phyloP scores from a whole-genome alignment of 2,888 invertebrate species.

The Epinotia brunnichana region DNA sequence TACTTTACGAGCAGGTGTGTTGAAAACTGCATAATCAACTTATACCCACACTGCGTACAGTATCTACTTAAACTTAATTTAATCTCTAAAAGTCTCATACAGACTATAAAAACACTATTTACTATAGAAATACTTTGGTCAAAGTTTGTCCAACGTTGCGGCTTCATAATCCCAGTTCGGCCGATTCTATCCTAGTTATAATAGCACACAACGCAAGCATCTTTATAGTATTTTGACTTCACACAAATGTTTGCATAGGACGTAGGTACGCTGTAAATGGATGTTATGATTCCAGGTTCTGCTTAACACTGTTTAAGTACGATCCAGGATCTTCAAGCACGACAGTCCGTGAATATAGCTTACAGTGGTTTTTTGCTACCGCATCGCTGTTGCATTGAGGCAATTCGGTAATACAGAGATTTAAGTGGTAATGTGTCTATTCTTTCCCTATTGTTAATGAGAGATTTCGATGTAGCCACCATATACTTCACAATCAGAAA shows the following conservation, averaged over 20 bases:
- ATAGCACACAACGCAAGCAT: neutral
- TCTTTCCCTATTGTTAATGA: no score
- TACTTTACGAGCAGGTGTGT: no score
- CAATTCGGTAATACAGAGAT: no score
- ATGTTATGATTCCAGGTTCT: neutral
- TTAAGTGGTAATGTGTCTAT: no score
- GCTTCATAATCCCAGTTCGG: conserved; percentile 22
- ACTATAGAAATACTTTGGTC: conserved; percentile 8
- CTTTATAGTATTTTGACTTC: neutral
- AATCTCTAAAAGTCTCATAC: conserved; percentile 4
- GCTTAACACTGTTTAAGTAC: no score
- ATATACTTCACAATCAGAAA: no score
- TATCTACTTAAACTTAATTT: neutral
- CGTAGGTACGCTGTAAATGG: neutral
- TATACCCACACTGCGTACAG: neutral
- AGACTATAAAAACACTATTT: conserved; percentile 15
- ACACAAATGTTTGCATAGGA: neutral
- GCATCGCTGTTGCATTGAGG: no score
- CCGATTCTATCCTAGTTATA: conserved; percentile 7
- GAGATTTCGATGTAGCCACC: no score
- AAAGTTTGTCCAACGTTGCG: conserved; percentile 10
- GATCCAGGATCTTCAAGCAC: no score
- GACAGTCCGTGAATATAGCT: no score
- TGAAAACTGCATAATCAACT: neutral
- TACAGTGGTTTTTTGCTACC: no score